Evolutionary conservation across 1,140 invertebrate species (phyloP).

Genomic region (Calliphora vicina): DNA sequence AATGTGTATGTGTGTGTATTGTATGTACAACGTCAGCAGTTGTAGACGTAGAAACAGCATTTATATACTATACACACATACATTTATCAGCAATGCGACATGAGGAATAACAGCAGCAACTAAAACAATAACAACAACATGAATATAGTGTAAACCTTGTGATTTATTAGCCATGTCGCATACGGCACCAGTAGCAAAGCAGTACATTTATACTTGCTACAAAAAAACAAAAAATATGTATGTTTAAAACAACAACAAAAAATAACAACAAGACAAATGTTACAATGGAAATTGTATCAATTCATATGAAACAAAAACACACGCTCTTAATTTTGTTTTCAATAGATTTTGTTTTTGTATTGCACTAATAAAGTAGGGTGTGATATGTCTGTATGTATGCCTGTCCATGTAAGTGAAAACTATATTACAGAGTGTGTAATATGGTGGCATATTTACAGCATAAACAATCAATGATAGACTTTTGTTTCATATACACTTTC

Average conservation of each 20-base stretch:
- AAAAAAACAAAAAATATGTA: neutral
- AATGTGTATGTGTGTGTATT: neutral
- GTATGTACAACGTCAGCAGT: too few relatives aligned
- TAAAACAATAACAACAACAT: neutral
- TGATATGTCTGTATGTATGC: neutral
- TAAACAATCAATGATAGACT: conserved; percentile 34
- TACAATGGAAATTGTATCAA: conserved; percentile 33
- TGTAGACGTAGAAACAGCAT: neutral
- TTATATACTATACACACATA: neutral
- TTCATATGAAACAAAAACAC: conserved; percentile 17
- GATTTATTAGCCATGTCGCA: conserved; percentile 37
- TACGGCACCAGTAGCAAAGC: conserved; percentile 28
- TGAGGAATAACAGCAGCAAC: conserved; percentile 26
- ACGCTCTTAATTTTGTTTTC: neutral
- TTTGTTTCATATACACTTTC: conserved; percentile 12
- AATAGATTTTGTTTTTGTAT: neutral
- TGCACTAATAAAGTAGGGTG: conserved; percentile 23
- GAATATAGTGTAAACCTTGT: conserved; percentile 30
- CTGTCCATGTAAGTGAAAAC: neutral
- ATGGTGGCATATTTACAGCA: conserved; percentile 30
- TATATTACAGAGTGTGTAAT: conserved; percentile 16
- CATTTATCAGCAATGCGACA: conserved; percentile 36
- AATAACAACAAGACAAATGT: conserved; percentile 19
- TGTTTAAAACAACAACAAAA: conserved; percentile 4
- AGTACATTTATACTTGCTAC: conserved; percentile 24